Base-by-base conservation (phyloP, 2,113 vertebrate genomes). In the Danio rerio region DNA sequence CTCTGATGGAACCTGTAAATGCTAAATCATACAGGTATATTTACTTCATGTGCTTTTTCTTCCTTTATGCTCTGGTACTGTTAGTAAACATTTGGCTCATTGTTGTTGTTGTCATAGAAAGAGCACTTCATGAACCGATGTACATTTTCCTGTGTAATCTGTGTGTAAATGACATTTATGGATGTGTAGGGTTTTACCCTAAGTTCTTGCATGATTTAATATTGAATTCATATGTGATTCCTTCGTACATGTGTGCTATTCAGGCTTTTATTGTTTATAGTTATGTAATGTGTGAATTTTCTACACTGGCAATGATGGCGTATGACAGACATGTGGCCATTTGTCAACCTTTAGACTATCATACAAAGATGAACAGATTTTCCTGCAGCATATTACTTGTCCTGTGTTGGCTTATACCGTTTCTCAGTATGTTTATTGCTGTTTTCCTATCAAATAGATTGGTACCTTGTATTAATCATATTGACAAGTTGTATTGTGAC, bases 131-230 rank as follows among this genome's bases (percentile, higher is more conserved):
- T 84, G 50, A 80, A 45, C 82, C 82, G 16, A 84, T 84, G 82
- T 84, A 84, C 47, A 45, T 84, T 18, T 84, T 84, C 40, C n/a
- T 84, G 21, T 83, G 82, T 13, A 79, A 83, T 45, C 76, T 83
- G 15, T 84, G 77, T 78, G 8, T 80, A 21, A 84, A 84, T 68
- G 76, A 16, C 4, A 2, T 84, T 5, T 80, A 58, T 63, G 76
- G 82, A 43, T 15, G 76, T 7, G 50, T 58, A 53, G 76, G 68
- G 6, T 84, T 84, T 56, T 84, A 84, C 47, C 82, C 76, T 13
- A 84, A 84, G 42, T 6, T 76, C 4, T 7, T 76, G 4, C 42
- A 21, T 61, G 73, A 76, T 61, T 76, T 76, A 61, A 49, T 76
- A 18, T 8, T 76, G 73, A n/a, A 62, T 56, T 84, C 50, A 40